Evolutionary conservation across 2,888 invertebrate species (phyloP).

Genomic region (Carterocephalus palaemon): DNA sequence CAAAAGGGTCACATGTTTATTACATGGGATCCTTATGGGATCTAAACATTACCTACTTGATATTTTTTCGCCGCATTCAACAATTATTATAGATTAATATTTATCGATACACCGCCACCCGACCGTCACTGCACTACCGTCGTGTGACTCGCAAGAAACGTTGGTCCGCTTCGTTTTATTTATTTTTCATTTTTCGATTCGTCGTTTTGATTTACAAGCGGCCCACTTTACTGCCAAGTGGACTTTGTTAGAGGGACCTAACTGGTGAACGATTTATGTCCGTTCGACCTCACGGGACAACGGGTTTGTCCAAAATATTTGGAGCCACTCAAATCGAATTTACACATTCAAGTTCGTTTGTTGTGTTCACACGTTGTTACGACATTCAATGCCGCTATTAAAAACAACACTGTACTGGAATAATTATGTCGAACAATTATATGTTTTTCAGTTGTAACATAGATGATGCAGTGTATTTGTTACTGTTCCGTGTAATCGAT

Average conservation of each 20-base stretch:
- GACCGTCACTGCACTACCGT: slow-evolving; percentile 45
- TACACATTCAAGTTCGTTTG: slow-evolving; percentile 37
- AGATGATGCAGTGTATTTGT: slow-evolving; percentile 7
- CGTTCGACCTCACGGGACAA: slow-evolving; percentile 55
- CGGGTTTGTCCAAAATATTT: slow-evolving; percentile 67
- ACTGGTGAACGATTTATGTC: slow-evolving; percentile 72
- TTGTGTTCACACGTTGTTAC: slow-evolving; percentile 49
- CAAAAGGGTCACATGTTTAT: too few relatives aligned
- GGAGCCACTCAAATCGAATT: slow-evolving; percentile 58
- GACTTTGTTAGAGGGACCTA: slow-evolving; percentile 70
- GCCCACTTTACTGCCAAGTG: slow-evolving; percentile 69
- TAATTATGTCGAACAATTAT: slow-evolving; percentile 18
- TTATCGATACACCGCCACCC: slow-evolving; percentile 9
- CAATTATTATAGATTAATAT: too few relatives aligned
- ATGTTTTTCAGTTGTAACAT: slow-evolving; percentile 17
- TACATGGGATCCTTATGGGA: too few relatives aligned
- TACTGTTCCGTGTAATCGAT: slow-evolving; percentile 12
- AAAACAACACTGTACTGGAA: slow-evolving; percentile 2
- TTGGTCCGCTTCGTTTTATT: slow-evolving; percentile 56
- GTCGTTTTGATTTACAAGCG: slow-evolving; percentile 74
- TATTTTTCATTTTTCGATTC: slow-evolving; percentile 65
- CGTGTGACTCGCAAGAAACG: slow-evolving; percentile 53
- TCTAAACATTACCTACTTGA: background rate
- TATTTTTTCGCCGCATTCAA: slow-evolving; percentile 39
- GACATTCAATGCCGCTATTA: slow-evolving; percentile 34